Conservation (phyloP, 2,797 vertebrate species). For the Salarias fasciatus region DNA sequence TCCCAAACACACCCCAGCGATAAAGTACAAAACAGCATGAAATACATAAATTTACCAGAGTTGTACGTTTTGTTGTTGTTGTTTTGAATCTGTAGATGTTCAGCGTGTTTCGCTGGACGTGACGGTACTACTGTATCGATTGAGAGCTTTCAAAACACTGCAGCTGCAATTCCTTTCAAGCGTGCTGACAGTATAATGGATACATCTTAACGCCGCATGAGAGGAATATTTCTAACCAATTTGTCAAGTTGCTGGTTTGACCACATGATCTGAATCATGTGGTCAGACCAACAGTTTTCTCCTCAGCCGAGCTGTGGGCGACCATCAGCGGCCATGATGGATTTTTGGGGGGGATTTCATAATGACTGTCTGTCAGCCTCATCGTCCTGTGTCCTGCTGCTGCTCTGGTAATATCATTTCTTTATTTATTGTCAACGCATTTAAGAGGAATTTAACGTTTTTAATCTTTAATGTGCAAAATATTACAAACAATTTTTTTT, state of each 20-base stretch:
- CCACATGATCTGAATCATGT: constrained; percentile 2
- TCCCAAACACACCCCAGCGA: too few species aligned
- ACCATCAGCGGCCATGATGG: background rate
- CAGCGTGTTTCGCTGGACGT: too few species aligned
- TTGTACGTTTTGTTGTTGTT: too few species aligned
- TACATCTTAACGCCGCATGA: background rate
- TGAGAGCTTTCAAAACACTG: too few species aligned
- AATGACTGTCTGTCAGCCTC: background rate
- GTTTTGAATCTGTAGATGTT: too few species aligned
- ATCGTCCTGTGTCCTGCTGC: background rate
- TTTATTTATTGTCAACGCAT: background rate
- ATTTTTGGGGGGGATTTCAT: background rate
- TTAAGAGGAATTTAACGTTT: background rate
- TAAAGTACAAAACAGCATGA: too few species aligned
- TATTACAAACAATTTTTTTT: too few species aligned
- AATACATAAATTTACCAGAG: too few species aligned
- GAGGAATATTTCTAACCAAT: background rate
- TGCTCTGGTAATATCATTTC: background rate
- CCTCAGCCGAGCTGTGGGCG: background rate
- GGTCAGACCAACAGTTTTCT: background rate
- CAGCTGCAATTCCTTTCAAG: too few species aligned
- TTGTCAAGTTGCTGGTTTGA: background rate
- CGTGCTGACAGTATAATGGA: too few species aligned
- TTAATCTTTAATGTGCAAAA: background rate
- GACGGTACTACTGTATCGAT: too few species aligned